phyloP scores from a whole-genome alignment of 2,797 vertebrate species.

The Gallinago stenura region DNA sequence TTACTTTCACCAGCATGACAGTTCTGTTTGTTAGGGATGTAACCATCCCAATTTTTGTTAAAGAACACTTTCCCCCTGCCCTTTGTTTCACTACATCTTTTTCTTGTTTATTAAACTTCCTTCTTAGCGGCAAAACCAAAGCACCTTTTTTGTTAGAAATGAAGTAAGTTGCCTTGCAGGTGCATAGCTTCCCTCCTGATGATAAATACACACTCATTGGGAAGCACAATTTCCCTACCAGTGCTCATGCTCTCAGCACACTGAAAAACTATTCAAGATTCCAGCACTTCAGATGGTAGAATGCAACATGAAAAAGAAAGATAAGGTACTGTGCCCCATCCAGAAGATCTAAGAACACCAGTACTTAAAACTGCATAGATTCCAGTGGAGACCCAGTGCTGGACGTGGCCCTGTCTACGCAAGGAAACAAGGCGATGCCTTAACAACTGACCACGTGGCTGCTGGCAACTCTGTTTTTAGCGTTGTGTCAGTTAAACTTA shows the following conservation, averaged over 20 bases:
- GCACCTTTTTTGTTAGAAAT: background rate
- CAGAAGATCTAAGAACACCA: background rate
- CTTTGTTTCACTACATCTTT: background rate
- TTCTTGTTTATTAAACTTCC: background rate
- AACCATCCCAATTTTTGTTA: background rate
- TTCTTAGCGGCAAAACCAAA: background rate
- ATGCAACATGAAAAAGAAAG: background rate
- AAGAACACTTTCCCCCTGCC: background rate
- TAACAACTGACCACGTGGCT: background rate
- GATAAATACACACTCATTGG: background rate
- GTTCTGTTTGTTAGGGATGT: background rate
- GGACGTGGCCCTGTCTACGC: background rate
- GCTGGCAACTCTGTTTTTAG: background rate
- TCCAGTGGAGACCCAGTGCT: background rate
- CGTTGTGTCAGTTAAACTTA: background rate
- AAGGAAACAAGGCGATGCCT: no score
- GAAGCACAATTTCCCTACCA: background rate
- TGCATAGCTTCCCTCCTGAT: background rate
- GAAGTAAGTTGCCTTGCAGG: background rate
- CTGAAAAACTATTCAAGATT: background rate
- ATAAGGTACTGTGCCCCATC: background rate
- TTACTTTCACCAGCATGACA: background rate
- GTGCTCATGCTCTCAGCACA: accelerated
- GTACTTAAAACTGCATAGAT: background rate
- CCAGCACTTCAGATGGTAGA: background rate